These are phyloP conservation scores for Leptestheria dahalacensis DNA, from an alignment of 1,140 invertebrate genomes.

Conservation along the genomic window DNA sequence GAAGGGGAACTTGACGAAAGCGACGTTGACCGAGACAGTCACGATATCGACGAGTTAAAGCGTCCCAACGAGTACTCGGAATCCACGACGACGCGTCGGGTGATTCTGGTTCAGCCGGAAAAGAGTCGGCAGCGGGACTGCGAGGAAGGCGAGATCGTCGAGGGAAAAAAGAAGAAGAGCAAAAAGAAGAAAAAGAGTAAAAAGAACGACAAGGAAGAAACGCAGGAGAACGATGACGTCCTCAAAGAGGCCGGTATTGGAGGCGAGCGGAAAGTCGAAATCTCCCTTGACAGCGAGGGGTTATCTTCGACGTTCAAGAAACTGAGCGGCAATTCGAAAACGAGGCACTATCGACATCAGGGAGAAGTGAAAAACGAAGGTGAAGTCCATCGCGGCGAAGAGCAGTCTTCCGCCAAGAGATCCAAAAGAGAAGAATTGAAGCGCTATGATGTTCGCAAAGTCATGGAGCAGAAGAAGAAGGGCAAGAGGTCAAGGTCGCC, in stretches of 20 bases:
- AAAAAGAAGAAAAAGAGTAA: constrained; percentile 14
- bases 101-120: not conserved
- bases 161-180: constrained; percentile 5
- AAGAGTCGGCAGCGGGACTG: not conserved
- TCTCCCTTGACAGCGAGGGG: not conserved
- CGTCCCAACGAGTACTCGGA: not conserved
- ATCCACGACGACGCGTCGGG: not conserved
- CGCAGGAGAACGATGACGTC: not conserved
- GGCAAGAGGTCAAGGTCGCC: constrained; percentile 23
- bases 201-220: constrained; percentile 14
- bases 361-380: constrained; percentile 14
- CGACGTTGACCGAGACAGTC: constrained; percentile 9
- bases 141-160: constrained; percentile 16
- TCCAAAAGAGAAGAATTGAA: constrained; percentile 50
- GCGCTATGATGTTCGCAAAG: constrained; percentile 60
- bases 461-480: constrained; percentile 63
- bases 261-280: constrained; percentile 7
- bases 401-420: constrained; percentile 17
- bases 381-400: constrained; percentile 15
- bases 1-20: constrained; percentile 15
- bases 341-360: constrained; percentile 10
- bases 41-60: not conserved
- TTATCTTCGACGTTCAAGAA: constrained; percentile 11
- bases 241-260: not conserved
- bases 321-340: constrained; percentile 5